Percentiles rank a stretch among this genome's conserved stretches.
Evolutionary conservation across 2,888 invertebrate species (phyloP).

Genomic region (Beris chalybata): DNA sequence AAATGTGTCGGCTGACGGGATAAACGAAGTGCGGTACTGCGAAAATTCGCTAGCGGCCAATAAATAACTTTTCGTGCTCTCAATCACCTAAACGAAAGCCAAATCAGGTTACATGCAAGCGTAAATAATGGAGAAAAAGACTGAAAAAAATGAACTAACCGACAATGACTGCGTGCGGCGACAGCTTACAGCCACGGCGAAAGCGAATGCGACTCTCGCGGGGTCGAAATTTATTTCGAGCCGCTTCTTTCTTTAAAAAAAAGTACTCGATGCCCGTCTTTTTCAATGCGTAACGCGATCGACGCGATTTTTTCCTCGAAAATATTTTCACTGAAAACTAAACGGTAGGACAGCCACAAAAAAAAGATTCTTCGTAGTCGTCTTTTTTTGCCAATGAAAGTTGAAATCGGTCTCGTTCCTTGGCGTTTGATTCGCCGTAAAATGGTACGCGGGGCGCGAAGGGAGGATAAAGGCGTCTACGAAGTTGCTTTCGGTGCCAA

Average conservation of each 20-base stretch:
- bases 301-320: too few relatives aligned
- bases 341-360: slow-evolving; percentile 3
- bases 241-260: too few relatives aligned
- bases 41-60: slow-evolving; percentile 2
- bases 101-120: slow-evolving; percentile 7
- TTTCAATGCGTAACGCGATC: too few relatives aligned
- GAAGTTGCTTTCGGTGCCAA: slow-evolving; percentile 41
- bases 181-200: slow-evolving; percentile 6
- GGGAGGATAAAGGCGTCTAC: slow-evolving; percentile 41
- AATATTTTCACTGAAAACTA: slow-evolving; percentile 6
- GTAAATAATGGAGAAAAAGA: slow-evolving; percentile 6
- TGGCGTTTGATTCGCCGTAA: not conserved
- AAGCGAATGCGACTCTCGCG: slow-evolving; percentile 10
- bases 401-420: slow-evolving; percentile 15
- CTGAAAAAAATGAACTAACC: slow-evolving; percentile 5
- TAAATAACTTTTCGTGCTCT: slow-evolving; percentile 5
- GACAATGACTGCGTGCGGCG: slow-evolving; percentile 9
- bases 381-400: slow-evolving; percentile 21
- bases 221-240: too few relatives aligned
- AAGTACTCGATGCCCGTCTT: too few relatives aligned
- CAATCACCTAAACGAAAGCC: not conserved
- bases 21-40: not conserved
- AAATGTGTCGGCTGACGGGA: slow-evolving; percentile 26
- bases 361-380: slow-evolving; percentile 3
- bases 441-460: slow-evolving; percentile 20